Evolutionary conservation across 2,797 vertebrate species (phyloP).

Genomic region (Bradypodion ventrale): DNA sequence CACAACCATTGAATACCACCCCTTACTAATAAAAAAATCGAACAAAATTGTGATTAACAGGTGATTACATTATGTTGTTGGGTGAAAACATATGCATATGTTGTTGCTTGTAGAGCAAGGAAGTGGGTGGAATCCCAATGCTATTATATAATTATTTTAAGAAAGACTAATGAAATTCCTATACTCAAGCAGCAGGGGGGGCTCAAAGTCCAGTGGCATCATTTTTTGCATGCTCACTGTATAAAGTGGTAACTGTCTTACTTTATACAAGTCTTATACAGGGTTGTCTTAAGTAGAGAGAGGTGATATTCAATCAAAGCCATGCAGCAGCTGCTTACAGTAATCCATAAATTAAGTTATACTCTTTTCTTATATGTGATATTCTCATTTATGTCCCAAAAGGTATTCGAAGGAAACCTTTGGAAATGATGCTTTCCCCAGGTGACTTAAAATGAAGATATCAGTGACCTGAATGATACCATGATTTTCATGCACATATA

Average conservation of each 20-base stretch:
- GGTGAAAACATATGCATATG: no score
- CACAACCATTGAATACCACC: neutral
- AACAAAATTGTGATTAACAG: neutral
- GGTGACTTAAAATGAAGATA: neutral
- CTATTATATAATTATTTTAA: no score
- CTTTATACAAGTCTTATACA: neutral
- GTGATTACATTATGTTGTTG: no score
- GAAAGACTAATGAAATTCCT: slow-evolving; percentile 39
- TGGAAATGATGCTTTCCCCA: neutral
- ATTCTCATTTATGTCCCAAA: slow-evolving; percentile 7
- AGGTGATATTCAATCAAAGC: neutral
- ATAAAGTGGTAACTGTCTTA: neutral
- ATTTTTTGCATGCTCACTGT: neutral
- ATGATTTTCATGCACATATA: neutral
- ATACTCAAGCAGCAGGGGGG: slow-evolving; percentile 50
- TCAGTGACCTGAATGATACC: no score
- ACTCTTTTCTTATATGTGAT: neutral
- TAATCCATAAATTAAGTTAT: neutral
- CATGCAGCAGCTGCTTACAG: neutral
- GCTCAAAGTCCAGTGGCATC: slow-evolving; percentile 56
- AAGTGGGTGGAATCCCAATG: no score
- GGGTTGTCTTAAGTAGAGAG: neutral
- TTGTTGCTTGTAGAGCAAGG: no score
- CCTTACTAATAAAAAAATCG: neutral
- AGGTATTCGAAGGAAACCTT: slow-evolving; percentile 3